Base-by-base conservation (phyloP, 1,140 invertebrate genomes). In the Zaprionus vittiger region DNA sequence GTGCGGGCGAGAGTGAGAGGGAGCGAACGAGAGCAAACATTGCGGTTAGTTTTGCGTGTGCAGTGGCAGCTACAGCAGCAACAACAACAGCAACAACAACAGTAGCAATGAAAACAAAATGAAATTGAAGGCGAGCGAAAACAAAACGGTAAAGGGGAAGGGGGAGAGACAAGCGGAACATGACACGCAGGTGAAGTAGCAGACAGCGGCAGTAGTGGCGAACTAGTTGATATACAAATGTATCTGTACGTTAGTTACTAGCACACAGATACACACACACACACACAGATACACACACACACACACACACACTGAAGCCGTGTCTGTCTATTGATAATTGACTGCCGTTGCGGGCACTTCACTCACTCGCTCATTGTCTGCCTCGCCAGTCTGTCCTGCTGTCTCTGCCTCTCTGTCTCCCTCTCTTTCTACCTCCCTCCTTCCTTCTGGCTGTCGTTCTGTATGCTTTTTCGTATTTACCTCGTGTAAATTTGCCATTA, bases 401-500 rank as follows among this genome's bases (percentile, higher is more conserved):
- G 24, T 60, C 59, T 65, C 31, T 68, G 55, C 31, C 28, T 47
- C 17, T 59, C 59, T 65, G 44, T 65, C 60, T 24, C 34, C 34
- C 41, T 67, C 11, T 56, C 28, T 20, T 1, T 28, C 62, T 54
- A 2, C 41, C 28, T n/a, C 60, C n/a, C 7, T 5, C 41, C 34
- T 14, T 20, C 63, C n/a, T 6, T 55, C 60, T 60, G 73, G 57
- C 61, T 41, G 49, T 54, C 56, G 41, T 34, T 63, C 56, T 71
- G 64, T 68, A 31, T 73, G n/a, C 41, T 57, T 70, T 70, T 60
- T 63, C 34, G 63, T 89, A 89, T 89, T 90, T 87, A 73, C 81
- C 83, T 82, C 77, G 85, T 90, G 81, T 82, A 85, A 90, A 90
- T 90, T 90, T 90, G 81, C 85, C 81, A 90, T 90, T 90, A 90